phyloP scores from a whole-genome alignment of 2,797 vertebrate genomes.

The Neosilurus mollespiculum region DNA sequence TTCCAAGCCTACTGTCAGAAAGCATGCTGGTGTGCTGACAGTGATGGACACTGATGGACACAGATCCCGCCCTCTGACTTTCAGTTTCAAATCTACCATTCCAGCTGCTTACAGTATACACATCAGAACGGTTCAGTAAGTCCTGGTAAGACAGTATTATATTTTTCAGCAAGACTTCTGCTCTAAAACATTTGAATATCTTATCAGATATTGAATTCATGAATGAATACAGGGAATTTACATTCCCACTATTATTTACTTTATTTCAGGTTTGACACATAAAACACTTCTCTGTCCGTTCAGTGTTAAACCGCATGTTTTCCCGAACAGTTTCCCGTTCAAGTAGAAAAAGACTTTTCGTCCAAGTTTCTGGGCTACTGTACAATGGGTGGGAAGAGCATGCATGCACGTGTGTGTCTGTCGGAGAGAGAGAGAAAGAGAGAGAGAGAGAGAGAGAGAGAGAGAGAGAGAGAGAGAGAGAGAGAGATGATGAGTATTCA shows the following conservation, averaged over 20 bases:
- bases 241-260: background rate
- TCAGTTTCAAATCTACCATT: constrained; percentile 1
- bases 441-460: too few species aligned
- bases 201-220: background rate
- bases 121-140: background rate
- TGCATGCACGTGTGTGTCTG: too few species aligned
- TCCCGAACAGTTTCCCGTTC: too few species aligned
- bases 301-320: too few species aligned
- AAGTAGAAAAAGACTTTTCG: too few species aligned
- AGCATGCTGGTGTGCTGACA: constrained; percentile 17
- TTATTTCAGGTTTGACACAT: too few species aligned
- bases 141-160: background rate
- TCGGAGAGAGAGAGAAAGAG: too few species aligned
- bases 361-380: too few species aligned
- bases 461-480: too few species aligned
- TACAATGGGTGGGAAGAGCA: too few species aligned
- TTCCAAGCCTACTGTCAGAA: constrained; percentile 34
- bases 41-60: constrained; percentile 33
- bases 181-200: background rate
- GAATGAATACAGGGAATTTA: background rate
- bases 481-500: too few species aligned
- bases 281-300: too few species aligned
- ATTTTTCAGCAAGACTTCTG: background rate
- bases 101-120: background rate
- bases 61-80: background rate